A percentile compares a stretch with the other conserved stretches of the same genome.
Conservation (phyloP, 2,797 vertebrate genomes). For the Cryptoprocta ferox region DNA sequence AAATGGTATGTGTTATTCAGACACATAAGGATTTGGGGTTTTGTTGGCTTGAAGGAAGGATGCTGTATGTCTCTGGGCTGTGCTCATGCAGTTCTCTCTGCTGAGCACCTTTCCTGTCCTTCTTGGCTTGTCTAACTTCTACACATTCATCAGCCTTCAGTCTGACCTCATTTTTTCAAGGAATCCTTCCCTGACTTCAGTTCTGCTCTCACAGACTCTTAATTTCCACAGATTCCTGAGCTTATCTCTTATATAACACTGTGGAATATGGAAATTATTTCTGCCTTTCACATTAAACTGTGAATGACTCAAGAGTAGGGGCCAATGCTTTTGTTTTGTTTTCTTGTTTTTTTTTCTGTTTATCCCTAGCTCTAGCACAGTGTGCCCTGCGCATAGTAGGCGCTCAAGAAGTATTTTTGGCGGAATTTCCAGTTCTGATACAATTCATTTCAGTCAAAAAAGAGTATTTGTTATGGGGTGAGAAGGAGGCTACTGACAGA, state of each 20-base stretch:
- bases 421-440: constrained; percentile 6
- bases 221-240: not conserved
- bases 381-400: not conserved
- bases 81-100: not conserved
- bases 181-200: not conserved
- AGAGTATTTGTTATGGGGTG: not conserved
- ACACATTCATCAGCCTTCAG: not conserved
- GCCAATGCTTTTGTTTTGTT: not conserved
- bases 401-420: not conserved
- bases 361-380: not conserved
- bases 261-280: not conserved
- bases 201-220: not conserved
- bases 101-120: too few species aligned
- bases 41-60: not conserved
- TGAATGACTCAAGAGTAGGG: not conserved
- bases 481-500: not conserved
- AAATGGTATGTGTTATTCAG: too few species aligned
- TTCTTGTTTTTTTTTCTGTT: not conserved
- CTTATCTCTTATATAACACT: not conserved
- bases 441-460: not conserved
- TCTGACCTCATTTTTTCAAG: not conserved
- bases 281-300: not conserved
- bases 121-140: not conserved
- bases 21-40: not conserved
- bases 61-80: not conserved